These are phyloP conservation scores for Sialia sialis DNA, from an alignment of 2,113 vertebrate genomes.

Conservation along the genomic window DNA sequence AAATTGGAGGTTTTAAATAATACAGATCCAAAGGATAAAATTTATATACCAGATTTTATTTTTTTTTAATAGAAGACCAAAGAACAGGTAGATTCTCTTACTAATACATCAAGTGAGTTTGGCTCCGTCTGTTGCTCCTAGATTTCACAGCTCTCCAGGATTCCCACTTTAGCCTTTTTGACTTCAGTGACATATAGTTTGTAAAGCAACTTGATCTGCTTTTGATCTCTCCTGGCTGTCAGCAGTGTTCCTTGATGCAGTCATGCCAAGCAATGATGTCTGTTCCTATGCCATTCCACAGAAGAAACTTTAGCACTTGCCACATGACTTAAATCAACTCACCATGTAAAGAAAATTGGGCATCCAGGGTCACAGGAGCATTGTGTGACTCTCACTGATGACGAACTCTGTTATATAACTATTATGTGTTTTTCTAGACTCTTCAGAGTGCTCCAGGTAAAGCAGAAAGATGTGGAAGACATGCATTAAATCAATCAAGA, in stretches of 20 bases:
- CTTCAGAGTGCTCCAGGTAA: neutral
- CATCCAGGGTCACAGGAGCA: conserved; percentile 15
- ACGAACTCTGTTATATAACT: neutral
- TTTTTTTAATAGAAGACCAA: neutral
- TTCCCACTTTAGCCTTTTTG: conserved; percentile 32
- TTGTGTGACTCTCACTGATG: neutral
- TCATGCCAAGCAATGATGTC: conserved; percentile 51
- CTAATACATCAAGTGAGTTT: conserved; percentile 2
- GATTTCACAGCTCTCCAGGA: conserved; percentile 55
- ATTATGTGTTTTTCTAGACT: neutral
- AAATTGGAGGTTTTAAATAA: neutral
- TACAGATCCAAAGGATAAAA: neutral
- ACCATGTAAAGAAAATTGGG: conserved; percentile 22
- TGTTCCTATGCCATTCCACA: conserved; percentile 45
- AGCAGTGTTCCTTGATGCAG: conserved; percentile 49
- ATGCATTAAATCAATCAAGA: neutral
- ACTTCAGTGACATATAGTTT: conserved; percentile 50
- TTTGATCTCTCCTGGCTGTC: conserved; percentile 71
- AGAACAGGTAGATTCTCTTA: conserved; percentile 12
- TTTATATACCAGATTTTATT: neutral
- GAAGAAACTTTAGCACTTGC: conserved; percentile 60
- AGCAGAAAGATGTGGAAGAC: neutral
- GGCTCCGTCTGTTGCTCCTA: conserved; percentile 37
- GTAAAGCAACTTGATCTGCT: conserved; percentile 71
- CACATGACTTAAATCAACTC: conserved; percentile 66